These are phyloP conservation scores for Myxocyprinus asiaticus DNA, from an alignment of 2,113 vertebrate genomes.

Conservation along the genomic window DNA sequence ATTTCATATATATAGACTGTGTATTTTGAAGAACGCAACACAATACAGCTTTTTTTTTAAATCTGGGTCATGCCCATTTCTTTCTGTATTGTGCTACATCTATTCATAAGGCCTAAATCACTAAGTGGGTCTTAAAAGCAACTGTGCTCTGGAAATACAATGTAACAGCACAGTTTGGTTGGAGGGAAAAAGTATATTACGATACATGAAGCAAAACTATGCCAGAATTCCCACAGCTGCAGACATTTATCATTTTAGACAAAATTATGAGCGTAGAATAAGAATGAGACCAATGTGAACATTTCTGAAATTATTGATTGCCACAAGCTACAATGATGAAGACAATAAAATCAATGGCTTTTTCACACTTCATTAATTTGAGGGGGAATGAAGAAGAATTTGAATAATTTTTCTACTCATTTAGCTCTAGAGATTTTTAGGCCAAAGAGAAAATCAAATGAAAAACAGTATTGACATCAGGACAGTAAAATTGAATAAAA, in stretches of 20 bases:
- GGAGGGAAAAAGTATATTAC: too few relatives aligned
- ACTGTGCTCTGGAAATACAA: not conserved
- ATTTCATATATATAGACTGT: not conserved
- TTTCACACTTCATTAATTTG: not conserved
- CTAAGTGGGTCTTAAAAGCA: not conserved
- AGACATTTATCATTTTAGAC: not conserved
- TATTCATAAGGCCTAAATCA: not conserved
- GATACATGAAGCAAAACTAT: not conserved
- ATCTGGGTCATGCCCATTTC: constrained; percentile 28
- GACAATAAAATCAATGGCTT: not conserved
- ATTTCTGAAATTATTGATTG: not conserved
- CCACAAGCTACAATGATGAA: constrained; percentile 5
- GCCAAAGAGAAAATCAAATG: not conserved
- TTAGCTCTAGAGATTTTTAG: not conserved
- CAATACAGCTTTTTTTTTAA: not conserved
- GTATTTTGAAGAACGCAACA: not conserved
- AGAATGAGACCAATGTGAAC: not conserved
- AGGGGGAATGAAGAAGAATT: constrained; percentile 21
- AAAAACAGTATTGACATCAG: not conserved
- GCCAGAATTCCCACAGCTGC: not conserved
- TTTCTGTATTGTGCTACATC: constrained; percentile 7
- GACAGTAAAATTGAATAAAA: not conserved
- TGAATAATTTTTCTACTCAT: not conserved
- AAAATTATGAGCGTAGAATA: not conserved
- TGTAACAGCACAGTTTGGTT: not conserved